These are phyloP conservation scores for Dinocampus coccinellae DNA, from an alignment of 2,888 invertebrate genomes.

Conservation along the genomic window DNA sequence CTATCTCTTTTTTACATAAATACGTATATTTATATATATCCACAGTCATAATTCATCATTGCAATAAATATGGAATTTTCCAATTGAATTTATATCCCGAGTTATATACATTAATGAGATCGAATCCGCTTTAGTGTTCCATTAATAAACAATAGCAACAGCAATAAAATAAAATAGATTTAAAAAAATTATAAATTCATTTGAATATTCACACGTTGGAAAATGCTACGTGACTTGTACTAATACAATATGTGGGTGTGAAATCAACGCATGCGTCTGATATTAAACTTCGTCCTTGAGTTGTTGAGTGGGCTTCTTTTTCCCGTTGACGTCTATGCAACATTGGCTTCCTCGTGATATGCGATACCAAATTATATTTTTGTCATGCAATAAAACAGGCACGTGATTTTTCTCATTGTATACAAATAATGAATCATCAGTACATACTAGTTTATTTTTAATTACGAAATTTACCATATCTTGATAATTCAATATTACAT, in stretches of 20 bases:
- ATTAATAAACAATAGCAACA: not conserved
- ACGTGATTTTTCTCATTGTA: not conserved
- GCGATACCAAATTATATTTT: not conserved
- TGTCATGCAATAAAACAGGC: not conserved
- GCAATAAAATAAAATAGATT: not conserved
- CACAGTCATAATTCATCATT: not conserved
- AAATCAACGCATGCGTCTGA: not conserved
- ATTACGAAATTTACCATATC: too few relatives aligned
- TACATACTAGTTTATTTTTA: too few relatives aligned
- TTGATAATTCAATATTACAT: too few relatives aligned
- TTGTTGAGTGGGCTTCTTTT: not conserved
- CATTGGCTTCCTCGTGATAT: conserved; percentile 14
- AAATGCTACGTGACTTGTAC: not conserved
- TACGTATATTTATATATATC: not conserved
- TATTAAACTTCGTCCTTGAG: conserved; percentile 13
- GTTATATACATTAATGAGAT: not conserved
- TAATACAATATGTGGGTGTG: not conserved
- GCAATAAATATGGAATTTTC: conserved; percentile 8
- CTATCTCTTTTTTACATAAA: not conserved
- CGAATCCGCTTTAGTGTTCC: not conserved
- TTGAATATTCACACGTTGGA: not conserved
- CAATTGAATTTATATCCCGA: not conserved
- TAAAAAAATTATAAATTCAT: not conserved
- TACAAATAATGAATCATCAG: not conserved
- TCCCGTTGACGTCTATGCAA: not conserved